Evolutionary conservation across 2,113 vertebrate genomes (phyloP).

Genomic region (Cettia cetti): DNA sequence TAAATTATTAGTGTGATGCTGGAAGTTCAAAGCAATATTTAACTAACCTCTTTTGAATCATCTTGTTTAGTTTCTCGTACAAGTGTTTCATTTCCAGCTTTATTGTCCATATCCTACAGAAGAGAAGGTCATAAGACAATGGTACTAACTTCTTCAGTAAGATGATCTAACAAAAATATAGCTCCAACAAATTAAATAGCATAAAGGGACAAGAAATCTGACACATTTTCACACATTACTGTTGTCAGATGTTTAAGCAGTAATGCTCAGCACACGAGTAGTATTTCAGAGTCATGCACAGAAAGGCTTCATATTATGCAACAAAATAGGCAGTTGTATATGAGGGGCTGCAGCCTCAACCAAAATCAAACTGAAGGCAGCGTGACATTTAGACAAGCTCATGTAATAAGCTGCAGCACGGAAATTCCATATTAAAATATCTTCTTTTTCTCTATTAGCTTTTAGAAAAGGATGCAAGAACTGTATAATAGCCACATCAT

Average conservation of each 20-base stretch:
- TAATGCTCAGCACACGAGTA: neutral
- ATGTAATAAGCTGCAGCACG: neutral
- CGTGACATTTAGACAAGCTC: neutral
- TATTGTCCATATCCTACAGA: constrained; percentile 63
- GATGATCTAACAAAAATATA: neutral
- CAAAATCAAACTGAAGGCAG: neutral
- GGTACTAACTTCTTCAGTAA: neutral
- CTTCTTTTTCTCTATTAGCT: neutral
- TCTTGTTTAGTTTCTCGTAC: constrained; percentile 75
- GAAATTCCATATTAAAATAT: neutral
- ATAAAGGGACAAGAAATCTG: neutral
- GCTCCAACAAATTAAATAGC: neutral
- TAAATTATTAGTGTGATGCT: neutral
- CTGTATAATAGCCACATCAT: neutral
- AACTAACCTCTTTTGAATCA: constrained; percentile 79
- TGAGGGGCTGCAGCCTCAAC: neutral
- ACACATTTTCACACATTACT: neutral
- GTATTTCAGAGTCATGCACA: neutral
- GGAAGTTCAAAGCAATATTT: neutral
- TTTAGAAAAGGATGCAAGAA: neutral
- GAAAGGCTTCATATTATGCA: neutral
- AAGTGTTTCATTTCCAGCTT: constrained; percentile 52
- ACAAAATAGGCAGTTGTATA: neutral
- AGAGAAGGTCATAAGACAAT: neutral
- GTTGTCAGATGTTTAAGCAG: neutral